Conservation (phyloP, 2,113 vertebrate genomes). For the Garra rufa region DNA sequence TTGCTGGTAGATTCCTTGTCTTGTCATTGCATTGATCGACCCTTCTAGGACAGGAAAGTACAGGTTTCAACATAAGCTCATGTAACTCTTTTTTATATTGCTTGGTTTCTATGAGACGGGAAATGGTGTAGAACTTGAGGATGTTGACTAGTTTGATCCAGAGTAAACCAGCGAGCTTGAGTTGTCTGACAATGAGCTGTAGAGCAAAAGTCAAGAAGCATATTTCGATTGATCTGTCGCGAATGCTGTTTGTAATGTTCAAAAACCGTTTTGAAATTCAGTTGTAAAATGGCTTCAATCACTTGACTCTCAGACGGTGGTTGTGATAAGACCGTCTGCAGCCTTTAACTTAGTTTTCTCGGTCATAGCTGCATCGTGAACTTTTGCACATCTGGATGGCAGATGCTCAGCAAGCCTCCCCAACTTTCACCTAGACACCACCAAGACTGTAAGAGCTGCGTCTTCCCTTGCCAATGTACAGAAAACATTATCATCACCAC, state of each 20-base stretch:
- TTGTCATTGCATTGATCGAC: slow-evolving; percentile 49
- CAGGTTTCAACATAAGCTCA: slow-evolving; percentile 17
- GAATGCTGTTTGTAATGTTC: neutral
- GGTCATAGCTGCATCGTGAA: slow-evolving; percentile 22
- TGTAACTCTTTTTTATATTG: neutral
- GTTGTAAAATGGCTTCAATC: neutral
- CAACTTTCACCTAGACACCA: slow-evolving; percentile 45
- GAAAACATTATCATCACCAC: neutral
- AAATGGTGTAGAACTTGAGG: neutral
- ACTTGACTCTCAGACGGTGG: slow-evolving; percentile 18
- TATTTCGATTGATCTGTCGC: neutral
- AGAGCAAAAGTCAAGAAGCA: neutral
- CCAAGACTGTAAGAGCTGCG: neutral
- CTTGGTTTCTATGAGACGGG: neutral
- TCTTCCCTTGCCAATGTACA: neutral
- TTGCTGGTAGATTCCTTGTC: slow-evolving; percentile 46
- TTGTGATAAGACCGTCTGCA: slow-evolving; percentile 45
- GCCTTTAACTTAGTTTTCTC: slow-evolving; percentile 51
- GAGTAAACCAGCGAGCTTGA: neutral
- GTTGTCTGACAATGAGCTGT: neutral
- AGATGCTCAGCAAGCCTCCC: neutral
- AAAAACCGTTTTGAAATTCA: neutral
- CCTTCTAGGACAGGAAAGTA: neutral
- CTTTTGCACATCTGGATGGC: slow-evolving; percentile 36
- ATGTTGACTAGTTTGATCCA: slow-evolving; percentile 21